Percentiles rank a stretch among this genome's conserved stretches.
phyloP scores from a whole-genome alignment of 2,797 vertebrate genomes.

The Melanotaenia pygmaea region DNA sequence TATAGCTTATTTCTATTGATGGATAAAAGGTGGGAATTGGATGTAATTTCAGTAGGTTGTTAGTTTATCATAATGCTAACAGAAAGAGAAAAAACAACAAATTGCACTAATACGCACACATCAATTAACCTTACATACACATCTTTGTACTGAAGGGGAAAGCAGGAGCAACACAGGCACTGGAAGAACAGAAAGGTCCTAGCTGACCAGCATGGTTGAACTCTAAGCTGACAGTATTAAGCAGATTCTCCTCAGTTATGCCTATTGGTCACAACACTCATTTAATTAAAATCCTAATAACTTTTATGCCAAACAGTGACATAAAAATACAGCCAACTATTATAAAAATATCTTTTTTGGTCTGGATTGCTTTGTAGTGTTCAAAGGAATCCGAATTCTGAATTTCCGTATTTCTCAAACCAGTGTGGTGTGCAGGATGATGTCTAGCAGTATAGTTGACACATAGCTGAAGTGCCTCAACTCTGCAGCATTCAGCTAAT shows the following conservation, averaged over 20 bases:
- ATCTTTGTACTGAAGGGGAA: not conserved
- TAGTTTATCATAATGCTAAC: not conserved
- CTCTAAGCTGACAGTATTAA: not conserved
- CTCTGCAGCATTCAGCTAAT: conserved; percentile 40
- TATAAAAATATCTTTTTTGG: not conserved
- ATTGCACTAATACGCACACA: not conserved
- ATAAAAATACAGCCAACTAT: not conserved
- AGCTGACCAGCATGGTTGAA: not conserved
- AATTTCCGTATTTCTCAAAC: conserved; percentile 6
- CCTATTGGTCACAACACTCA: not conserved
- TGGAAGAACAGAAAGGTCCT: not conserved
- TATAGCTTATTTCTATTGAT: not conserved
- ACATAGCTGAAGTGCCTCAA: conserved; percentile 12
- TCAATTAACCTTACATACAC: not conserved
- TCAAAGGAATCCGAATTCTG: conserved; percentile 1
- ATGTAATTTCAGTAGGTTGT: not conserved
- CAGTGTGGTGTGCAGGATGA: conserved; percentile 30
- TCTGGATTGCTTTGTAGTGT: not conserved
- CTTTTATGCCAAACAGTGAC: not conserved
- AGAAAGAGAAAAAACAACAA: not conserved
- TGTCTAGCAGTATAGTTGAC: conserved; percentile 15
- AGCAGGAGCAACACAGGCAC: not conserved
- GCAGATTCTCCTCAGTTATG: not conserved
- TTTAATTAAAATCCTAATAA: not conserved
- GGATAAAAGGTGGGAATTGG: not conserved